phyloP scores from a whole-genome alignment of 2,113 vertebrate species.

The Mus musculus region DNA sequence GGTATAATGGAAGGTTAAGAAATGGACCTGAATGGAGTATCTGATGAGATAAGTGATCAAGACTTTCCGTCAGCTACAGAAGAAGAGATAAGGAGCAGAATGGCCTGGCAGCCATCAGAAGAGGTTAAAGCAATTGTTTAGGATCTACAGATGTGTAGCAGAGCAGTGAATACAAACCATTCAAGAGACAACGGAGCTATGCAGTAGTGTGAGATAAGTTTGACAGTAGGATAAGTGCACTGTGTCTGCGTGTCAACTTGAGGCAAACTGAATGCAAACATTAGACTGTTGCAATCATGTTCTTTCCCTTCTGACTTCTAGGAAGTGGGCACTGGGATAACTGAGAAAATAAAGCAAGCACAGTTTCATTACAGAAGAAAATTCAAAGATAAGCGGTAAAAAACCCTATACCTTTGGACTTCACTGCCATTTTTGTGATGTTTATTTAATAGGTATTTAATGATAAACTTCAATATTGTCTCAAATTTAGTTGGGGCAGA shows the following conservation, averaged over 20 bases:
- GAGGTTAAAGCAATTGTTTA: not conserved
- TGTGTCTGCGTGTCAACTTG: not conserved
- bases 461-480: not conserved
- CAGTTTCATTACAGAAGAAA: not conserved
- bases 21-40: not conserved
- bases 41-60: slow-evolving; percentile 48
- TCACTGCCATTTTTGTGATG: not conserved
- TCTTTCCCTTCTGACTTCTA: not conserved
- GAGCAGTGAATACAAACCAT: not conserved
- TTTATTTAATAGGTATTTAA: not conserved
- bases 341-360: not conserved
- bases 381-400: not conserved
- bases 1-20: slow-evolving; percentile 34
- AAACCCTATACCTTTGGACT: no score
- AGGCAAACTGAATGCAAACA: not conserved
- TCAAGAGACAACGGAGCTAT: slow-evolving; percentile 17
- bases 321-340: not conserved
- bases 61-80: not conserved
- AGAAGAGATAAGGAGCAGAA: slow-evolving; percentile 23
- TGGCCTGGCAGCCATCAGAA: not conserved
- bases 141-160: not conserved
- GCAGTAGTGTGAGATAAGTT: not conserved
- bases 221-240: not conserved
- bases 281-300: not conserved
- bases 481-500: not conserved